Evolutionary conservation across 2,888 invertebrate genomes (phyloP).

Genomic region (Byasa hedistus): DNA sequence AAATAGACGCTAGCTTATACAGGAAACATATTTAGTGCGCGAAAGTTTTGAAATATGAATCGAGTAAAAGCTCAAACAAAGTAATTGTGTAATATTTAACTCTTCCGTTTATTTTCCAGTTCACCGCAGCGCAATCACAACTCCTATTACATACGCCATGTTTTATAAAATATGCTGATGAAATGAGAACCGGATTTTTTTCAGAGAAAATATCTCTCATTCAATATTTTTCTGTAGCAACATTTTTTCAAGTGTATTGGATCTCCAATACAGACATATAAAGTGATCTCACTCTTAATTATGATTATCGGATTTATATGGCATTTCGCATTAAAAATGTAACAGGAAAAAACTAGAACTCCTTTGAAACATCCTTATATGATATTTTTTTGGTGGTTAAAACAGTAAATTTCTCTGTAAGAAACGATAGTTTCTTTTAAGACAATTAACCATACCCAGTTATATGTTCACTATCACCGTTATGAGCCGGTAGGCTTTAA

Average conservation of each 20-base stretch:
- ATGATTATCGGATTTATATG: too few relatives aligned
- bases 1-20: conserved; percentile 22
- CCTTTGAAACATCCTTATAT: too few relatives aligned
- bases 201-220: background rate
- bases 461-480: too few relatives aligned
- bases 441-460: too few relatives aligned
- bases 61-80: conserved; percentile 5
- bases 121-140: background rate
- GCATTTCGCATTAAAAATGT: too few relatives aligned
- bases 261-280: too few relatives aligned
- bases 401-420: too few relatives aligned
- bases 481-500: too few relatives aligned
- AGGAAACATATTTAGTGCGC: conserved; percentile 20
- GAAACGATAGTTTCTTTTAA: too few relatives aligned
- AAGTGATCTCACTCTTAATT: too few relatives aligned
- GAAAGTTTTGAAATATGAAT: conserved; percentile 24
- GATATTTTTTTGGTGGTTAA: too few relatives aligned
- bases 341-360: too few relatives aligned
- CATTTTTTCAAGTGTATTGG: background rate
- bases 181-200: background rate
- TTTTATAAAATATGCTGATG: background rate
- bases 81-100: conserved; percentile 14
- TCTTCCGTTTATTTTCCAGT: conserved; percentile 3
- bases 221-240: conserved; percentile 11
- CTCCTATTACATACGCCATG: background rate